phyloP scores from a whole-genome alignment of 2,888 invertebrate species.

The Lepidonotus clava region DNA sequence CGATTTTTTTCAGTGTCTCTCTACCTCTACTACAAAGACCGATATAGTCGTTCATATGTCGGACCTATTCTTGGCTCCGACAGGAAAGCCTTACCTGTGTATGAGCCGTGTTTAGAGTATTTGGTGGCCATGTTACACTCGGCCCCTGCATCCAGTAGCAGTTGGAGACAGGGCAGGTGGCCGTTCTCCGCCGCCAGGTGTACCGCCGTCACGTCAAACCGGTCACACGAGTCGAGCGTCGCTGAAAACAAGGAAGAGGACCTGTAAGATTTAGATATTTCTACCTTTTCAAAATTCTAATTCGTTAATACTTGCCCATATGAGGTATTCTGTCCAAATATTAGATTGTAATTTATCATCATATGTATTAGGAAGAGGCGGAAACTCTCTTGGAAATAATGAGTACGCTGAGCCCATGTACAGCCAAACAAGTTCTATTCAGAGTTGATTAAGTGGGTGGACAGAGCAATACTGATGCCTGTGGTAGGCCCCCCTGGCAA shows the following conservation, averaged over 20 bases:
- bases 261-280: not conserved
- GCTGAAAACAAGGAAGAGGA: slow-evolving; percentile 66
- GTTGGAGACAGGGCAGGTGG: slow-evolving; percentile 70
- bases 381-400: no score
- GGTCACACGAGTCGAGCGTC: slow-evolving; percentile 75
- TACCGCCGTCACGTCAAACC: slow-evolving; percentile 78
- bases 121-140: slow-evolving; percentile 75
- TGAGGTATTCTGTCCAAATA: not conserved
- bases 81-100: slow-evolving; percentile 75
- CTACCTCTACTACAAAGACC: no score
- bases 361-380: no score
- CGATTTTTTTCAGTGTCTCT: no score
- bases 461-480: slow-evolving; percentile 21
- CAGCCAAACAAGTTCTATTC: no score
- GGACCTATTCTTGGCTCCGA: no score
- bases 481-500: not conserved
- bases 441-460: no score
- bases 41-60: no score
- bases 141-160: slow-evolving; percentile 75
- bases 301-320: not conserved
- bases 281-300: not conserved
- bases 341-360: no score
- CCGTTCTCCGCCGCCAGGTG: slow-evolving; percentile 78
- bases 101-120: slow-evolving; percentile 76
- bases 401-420: no score